A percentile compares a stretch with the other conserved stretches of the same genome.
Conservation (phyloP, 1,140 invertebrate species). For the Mamestra configurata region DNA sequence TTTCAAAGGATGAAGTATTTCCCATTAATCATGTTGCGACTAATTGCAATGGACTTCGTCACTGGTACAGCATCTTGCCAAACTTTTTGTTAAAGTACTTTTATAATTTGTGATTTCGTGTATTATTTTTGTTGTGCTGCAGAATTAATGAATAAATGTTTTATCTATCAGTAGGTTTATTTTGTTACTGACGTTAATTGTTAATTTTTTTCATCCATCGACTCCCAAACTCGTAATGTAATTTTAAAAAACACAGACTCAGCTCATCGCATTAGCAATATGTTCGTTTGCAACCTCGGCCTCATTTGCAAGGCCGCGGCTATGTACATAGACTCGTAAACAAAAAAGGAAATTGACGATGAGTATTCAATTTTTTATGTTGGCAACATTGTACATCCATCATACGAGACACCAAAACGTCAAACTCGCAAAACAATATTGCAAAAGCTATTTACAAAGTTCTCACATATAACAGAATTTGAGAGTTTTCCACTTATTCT, state of each 20-base stretch:
- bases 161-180: too few relatives aligned
- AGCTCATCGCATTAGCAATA: background rate
- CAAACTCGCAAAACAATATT: constrained; percentile 20
- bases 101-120: too few relatives aligned
- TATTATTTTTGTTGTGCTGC: too few relatives aligned
- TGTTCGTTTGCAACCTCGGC: background rate
- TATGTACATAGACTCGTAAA: background rate
- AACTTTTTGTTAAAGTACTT: background rate
- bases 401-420: constrained; percentile 25
- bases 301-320: background rate
- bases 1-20: constrained; percentile 24
- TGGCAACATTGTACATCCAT: constrained; percentile 24
- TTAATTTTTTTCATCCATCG: background rate
- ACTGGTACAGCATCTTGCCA: background rate
- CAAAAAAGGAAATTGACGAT: constrained; percentile 13
- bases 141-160: too few relatives aligned
- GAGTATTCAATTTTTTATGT: constrained; percentile 15
- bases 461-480: background rate
- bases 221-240: background rate
- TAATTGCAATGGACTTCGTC: background rate
- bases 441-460: constrained; percentile 30
- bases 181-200: too few relatives aligned
- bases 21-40: background rate
- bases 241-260: background rate
- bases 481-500: background rate